Percentiles rank a stretch among this genome's conserved stretches.
Conservation (phyloP, 2,888 invertebrate genomes). For the Dryobotodes eremita region DNA sequence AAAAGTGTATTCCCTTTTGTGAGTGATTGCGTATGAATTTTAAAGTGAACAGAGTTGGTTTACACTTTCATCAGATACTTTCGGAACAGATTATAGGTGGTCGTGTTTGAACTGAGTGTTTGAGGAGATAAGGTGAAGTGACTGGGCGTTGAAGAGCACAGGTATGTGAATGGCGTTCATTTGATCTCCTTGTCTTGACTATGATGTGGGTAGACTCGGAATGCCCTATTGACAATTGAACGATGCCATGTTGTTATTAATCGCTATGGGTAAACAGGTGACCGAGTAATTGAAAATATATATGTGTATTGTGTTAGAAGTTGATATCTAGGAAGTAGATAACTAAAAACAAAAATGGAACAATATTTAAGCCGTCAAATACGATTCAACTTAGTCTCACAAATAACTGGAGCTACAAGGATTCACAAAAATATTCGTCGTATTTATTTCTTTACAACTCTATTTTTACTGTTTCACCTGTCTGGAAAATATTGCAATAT, state of each 20-base stretch:
- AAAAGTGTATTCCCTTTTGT: background rate
- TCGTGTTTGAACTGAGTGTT: slow-evolving; percentile 6
- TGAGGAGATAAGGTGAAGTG: slow-evolving; percentile 29
- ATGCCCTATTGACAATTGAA: background rate
- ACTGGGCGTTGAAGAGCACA: background rate
- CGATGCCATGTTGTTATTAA: background rate
- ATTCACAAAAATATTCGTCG: background rate
- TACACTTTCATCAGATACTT: background rate
- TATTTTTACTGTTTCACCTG: background rate
- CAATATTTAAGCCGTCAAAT: background rate
- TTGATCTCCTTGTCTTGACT: background rate
- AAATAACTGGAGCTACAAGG: background rate
- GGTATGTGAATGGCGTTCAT: background rate
- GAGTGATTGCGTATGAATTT: background rate
- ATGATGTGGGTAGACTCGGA: background rate
- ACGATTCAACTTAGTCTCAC: background rate
- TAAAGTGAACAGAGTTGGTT: background rate
- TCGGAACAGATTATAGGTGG: slow-evolving; percentile 1
- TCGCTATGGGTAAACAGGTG: background rate
- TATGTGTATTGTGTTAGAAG: background rate
- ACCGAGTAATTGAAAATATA: background rate
- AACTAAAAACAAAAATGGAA: background rate
- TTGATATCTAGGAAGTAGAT: background rate
- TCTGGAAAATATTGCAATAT: background rate
- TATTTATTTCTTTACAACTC: background rate